Evolutionary conservation across 2,888 invertebrate species (phyloP), one percentile per base, ranked within the genome.

Genomic region (Micoletzkya japonica): DNA sequence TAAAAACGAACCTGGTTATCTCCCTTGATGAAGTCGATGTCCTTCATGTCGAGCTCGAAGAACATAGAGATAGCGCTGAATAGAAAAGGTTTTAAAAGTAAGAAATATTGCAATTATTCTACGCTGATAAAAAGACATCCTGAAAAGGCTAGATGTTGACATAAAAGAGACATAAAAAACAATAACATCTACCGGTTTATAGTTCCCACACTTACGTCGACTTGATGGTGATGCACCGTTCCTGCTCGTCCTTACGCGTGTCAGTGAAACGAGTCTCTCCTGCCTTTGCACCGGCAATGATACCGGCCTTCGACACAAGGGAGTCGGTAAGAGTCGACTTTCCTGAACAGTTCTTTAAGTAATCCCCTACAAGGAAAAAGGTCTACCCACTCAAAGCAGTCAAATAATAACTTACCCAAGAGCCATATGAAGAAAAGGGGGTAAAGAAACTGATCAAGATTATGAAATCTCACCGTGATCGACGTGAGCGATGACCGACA

Each of bases 401-500:
- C 24, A 14, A 30, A 28, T 6, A 39, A 63, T 17, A 24, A 63
- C 14, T 14, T 20, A 24, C 17, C 20, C 17, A 63, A 4, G 14
- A 63, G 10, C 26, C 56, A 17, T 26, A 26, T 10, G 17, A 58
- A 2, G 4, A 17, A 20, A 6, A 3, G 4, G n/a, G 2, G 14
- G 28, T n/a, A 30, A 32, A 52, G 1, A 26, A 14, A 26, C 26
- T n/a, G 4, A 2, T 1, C 54, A 54, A 17, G 17, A 17, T 56
- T 56, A 24, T 17, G n/a, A 24, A 10, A 4, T 75, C 70, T 78
- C 72, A 86, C 98, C 98, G 88, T 99, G 98, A 90, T 99, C 98
- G 82, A 99, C 98, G 89, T 99, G 98, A 85, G 98, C 98, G 88
- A 99, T 99, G 89, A 99, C 98, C 87, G 97, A 98, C 97, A 99